Evolutionary conservation across 2,113 vertebrate species (phyloP).

Genomic region (Phaetusa simplex): DNA sequence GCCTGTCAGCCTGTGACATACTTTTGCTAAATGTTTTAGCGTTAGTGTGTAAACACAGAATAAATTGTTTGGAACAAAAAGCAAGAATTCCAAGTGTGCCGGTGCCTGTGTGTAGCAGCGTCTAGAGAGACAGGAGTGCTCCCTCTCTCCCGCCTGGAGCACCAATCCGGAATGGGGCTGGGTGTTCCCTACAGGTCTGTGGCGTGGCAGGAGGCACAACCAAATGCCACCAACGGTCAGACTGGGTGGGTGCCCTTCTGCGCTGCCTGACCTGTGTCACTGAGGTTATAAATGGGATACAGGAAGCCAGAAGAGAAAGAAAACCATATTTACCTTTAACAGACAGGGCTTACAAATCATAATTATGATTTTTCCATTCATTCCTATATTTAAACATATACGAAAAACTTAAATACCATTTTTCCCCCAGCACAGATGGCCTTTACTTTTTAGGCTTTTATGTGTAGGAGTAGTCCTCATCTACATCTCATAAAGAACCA

Average conservation of each 20-base stretch:
- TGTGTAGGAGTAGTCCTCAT: not conserved
- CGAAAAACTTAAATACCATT: not conserved
- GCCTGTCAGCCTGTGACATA: not conserved
- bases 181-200: not conserved
- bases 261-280: not conserved
- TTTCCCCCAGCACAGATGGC: slow-evolving; percentile 22
- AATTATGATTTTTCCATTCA: not conserved
- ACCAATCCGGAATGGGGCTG: not conserved
- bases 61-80: not conserved
- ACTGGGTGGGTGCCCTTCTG: not conserved
- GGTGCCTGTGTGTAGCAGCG: not conserved
- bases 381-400: not conserved
- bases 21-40: slow-evolving; percentile 14
- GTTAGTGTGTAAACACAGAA: not conserved
- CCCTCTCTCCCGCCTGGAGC: rapidly evolving
- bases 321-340: not conserved
- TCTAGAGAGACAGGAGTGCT: rapidly evolving
- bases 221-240: not conserved
- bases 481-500: not conserved
- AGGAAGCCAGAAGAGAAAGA: not conserved
- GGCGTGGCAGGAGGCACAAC: not conserved
- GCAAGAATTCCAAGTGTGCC: not conserved
- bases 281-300: not conserved
- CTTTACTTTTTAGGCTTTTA: slow-evolving; percentile 9
- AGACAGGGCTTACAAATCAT: not conserved